Evolutionary conservation across 2,797 vertebrate species (phyloP).

Genomic region (Tolypeutes matacus): DNA sequence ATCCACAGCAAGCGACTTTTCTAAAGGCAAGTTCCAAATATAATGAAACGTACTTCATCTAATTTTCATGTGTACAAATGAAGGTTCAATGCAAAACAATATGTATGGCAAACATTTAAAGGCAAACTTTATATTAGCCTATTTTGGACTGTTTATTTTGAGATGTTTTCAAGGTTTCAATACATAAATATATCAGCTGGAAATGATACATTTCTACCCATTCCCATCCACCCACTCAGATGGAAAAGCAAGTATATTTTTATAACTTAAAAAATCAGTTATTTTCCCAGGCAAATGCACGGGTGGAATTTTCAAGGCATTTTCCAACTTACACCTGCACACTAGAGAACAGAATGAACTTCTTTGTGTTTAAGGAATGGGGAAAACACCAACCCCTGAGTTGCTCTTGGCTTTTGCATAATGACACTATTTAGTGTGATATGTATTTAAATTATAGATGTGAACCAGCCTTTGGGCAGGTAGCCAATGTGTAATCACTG

Average conservation of each 20-base stretch:
- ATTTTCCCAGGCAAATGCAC: constrained; percentile 60
- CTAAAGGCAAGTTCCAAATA: constrained; percentile 11
- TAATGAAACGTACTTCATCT: constrained; percentile 52
- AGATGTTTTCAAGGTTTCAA: constrained; percentile 68
- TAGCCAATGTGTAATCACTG: constrained; percentile 33
- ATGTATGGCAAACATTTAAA: constrained; percentile 42
- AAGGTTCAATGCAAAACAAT: constrained; percentile 62
- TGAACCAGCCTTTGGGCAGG: constrained; percentile 9
- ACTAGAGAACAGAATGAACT: constrained; percentile 16
- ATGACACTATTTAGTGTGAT: constrained; percentile 48
- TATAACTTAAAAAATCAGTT: constrained; percentile 70
- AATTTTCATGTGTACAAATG: constrained; percentile 22
- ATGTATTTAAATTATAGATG: constrained; percentile 59
- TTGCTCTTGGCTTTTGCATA: constrained; percentile 47
- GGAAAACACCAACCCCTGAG: neutral
- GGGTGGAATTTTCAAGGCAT: constrained; percentile 63
- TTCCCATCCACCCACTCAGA: constrained; percentile 60
- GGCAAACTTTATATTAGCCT: constrained; percentile 42
- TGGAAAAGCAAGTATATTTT: constrained; percentile 72
- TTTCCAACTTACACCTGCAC: constrained; percentile 46
- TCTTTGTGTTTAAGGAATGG: constrained; percentile 44
- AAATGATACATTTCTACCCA: constrained; percentile 62
- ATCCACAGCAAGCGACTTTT: neutral
- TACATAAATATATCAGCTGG: constrained; percentile 65
- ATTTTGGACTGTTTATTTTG: constrained; percentile 70